These are phyloP conservation scores for Uromys caudimaculatus DNA, from an alignment of 2,797 vertebrate genomes.

Conservation along the genomic window DNA sequence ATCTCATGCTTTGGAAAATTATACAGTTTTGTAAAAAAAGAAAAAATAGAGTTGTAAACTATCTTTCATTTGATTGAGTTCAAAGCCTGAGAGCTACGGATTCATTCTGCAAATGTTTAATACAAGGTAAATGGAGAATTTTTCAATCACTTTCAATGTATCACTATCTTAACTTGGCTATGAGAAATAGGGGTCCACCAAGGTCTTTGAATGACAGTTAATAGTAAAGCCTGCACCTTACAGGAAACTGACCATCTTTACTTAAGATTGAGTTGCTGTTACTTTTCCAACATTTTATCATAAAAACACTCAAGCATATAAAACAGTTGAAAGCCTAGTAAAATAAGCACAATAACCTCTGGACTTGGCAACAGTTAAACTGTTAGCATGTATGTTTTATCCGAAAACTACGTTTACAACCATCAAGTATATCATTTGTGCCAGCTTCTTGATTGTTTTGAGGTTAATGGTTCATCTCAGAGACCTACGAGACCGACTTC, in stretches of 20 bases:
- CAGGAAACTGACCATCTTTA: constrained; percentile 56
- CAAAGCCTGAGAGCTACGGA: constrained; percentile 14
- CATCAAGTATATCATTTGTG: background rate
- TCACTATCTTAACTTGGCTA: constrained; percentile 58
- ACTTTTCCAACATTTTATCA: background rate
- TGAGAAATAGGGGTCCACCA: constrained; percentile 2
- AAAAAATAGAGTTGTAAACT: constrained; percentile 9
- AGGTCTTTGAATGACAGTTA: constrained; percentile 57
- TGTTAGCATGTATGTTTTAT: background rate
- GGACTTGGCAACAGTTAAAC: background rate
- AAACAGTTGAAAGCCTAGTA: background rate
- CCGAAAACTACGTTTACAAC: background rate
- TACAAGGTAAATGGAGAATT: constrained; percentile 31
- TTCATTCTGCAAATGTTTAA: constrained; percentile 36
- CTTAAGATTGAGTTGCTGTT: background rate
- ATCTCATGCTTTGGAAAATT: constrained; percentile 30
- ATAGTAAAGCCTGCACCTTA: constrained; percentile 49
- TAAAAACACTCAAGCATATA: constrained; percentile 16
- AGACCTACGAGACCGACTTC: constrained; percentile 23
- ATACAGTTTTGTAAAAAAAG: constrained; percentile 54
- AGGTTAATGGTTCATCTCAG: background rate
- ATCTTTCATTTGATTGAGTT: constrained; percentile 50
- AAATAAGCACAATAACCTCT: background rate
- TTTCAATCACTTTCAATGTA: constrained; percentile 41
- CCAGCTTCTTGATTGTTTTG: background rate